phyloP scores from a whole-genome alignment of 2,797 vertebrate genomes.

The Limnodromus scolopaceus region DNA sequence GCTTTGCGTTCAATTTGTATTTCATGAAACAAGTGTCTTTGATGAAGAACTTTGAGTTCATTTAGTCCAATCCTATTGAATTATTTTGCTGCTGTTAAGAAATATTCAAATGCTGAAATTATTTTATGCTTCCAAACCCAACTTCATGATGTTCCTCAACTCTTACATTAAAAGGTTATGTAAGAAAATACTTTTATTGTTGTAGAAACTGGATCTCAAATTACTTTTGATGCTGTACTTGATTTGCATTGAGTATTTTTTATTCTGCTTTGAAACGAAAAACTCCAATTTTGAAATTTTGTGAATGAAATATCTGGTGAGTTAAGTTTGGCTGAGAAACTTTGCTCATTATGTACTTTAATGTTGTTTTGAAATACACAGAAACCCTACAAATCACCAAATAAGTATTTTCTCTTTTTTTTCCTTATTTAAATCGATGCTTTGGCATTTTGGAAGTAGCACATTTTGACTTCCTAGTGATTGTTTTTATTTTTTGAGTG shows the following conservation, averaged over 20 bases:
- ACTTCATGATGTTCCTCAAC: not conserved
- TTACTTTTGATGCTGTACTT: not conserved
- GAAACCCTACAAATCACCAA: too few relatives aligned
- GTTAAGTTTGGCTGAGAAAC: not conserved
- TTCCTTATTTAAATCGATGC: not conserved
- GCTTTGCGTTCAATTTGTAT: not conserved
- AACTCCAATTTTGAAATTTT: accelerated
- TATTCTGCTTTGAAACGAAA: not conserved
- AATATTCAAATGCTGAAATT: not conserved
- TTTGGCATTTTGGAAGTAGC: not conserved
- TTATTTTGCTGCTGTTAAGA: not conserved
- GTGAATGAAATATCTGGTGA: not conserved
- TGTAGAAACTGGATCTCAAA: not conserved
- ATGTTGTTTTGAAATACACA: not conserved
- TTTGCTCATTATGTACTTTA: not conserved
- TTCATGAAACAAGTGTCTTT: not conserved
- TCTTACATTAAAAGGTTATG: not conserved
- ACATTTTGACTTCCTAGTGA: not conserved
- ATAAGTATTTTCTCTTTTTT: not conserved
- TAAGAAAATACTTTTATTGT: not conserved
- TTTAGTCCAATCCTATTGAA: not conserved
- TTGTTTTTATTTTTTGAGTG: not conserved
- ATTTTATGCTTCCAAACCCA: not conserved
- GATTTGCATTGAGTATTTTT: not conserved
- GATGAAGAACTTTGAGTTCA: not conserved